Conservation (phyloP, 2,888 invertebrate species). For the Synanthedon formicaeformis region DNA sequence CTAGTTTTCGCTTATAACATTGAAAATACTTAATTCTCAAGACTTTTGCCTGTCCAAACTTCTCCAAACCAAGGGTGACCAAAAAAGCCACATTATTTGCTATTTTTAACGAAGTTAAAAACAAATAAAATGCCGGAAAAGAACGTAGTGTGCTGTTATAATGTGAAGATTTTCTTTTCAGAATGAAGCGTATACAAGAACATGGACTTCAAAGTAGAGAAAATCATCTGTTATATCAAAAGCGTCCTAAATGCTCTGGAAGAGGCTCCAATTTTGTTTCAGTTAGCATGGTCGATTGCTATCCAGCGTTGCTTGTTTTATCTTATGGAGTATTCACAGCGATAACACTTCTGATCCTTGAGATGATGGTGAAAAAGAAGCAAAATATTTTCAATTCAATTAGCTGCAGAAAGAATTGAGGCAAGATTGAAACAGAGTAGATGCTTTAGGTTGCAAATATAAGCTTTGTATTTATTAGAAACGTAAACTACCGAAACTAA, state of each 20-base stretch:
- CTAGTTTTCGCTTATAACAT: too few relatives aligned
- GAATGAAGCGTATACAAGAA: conserved; percentile 55
- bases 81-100: not conserved
- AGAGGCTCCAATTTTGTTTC: conserved; percentile 74
- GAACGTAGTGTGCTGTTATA: too few relatives aligned
- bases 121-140: too few relatives aligned
- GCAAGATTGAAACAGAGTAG: too few relatives aligned
- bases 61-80: too few relatives aligned
- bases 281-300: conserved; percentile 74
- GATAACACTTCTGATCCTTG: conserved; percentile 26
- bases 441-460: too few relatives aligned
- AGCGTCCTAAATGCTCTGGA: conserved; percentile 72
- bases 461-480: too few relatives aligned
- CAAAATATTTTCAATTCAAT: conserved; percentile 16
- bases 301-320: conserved; percentile 50
- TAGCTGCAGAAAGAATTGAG: conserved; percentile 3
- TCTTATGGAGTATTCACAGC: conserved; percentile 39
- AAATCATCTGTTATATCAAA: conserved; percentile 71
- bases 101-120: not conserved
- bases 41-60: too few relatives aligned
- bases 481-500: too few relatives aligned
- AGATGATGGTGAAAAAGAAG: conserved; percentile 26
- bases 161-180: conserved; percentile 13
- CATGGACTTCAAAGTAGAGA: conserved; percentile 72
- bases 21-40: too few relatives aligned